Base-by-base conservation (phyloP, 2,113 vertebrate species). In the Esox niger region DNA sequence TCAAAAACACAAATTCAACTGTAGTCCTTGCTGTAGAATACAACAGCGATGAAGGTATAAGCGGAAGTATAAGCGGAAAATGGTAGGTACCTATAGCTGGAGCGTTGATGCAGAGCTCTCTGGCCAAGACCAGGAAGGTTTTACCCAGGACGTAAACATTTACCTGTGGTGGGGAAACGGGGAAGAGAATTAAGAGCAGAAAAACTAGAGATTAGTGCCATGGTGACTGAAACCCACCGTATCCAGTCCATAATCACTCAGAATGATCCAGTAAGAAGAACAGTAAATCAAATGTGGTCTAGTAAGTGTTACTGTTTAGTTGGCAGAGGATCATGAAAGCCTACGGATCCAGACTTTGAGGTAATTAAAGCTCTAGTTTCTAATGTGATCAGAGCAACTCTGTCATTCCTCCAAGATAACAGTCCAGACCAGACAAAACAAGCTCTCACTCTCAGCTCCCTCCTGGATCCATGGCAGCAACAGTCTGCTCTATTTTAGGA, bases 41-140 rank as follows among this genome's bases (percentile, higher is more conserved):
- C 11, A 15, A 43, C n/a, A n/a, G n/a, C n/a, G n/a, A 43, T 15
- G 17, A 0, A 4, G 3, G n/a, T n/a, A n/a, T n/a, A n/a, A n/a
- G n/a, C n/a, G n/a, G 15, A 15, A 43, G 38, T 43, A 17, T 17
- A 15, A 2, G 25, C 32, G 17, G 2, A 35, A 55, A 47, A 47
- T 9, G 35, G 3, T 25, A 6, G 60, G 68, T 96, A 99, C 97
- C 97, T 93, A 98, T 98, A 23, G 96, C 95, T 11, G 96, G 94
- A 56, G 96, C 94, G 23, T 96, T 98, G 92, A 98, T 98, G 92
- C 97, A 99, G 58, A 99, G 95, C 68, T 98, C 96, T 87, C 92
- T 91, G 25, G 97, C 93, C 90, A 99, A 76, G 0, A 94, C 88
- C 30, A 99, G 94, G 74, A 98, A 99, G 0, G 96, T 99, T 87